Conservation (phyloP, 2,888 invertebrate species). For the Epinotia nisella region DNA sequence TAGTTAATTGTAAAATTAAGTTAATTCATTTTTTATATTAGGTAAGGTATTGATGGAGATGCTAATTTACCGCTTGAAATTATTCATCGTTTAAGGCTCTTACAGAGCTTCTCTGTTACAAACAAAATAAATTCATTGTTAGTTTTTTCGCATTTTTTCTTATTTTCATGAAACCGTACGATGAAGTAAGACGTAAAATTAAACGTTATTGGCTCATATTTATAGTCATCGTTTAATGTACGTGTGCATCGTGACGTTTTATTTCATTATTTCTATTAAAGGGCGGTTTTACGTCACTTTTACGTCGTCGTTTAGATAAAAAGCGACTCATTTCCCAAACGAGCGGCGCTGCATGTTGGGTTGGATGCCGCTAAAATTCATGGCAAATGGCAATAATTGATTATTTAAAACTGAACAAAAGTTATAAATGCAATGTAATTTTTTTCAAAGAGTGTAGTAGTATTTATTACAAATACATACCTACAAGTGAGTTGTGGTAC, state of each 20-base stretch:
- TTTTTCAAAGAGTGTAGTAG: too few species aligned
- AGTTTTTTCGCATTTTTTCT: not conserved
- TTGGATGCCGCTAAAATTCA: slow-evolving; percentile 23
- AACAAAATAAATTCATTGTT: not conserved
- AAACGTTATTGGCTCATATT: slow-evolving; percentile 6
- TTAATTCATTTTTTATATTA: not conserved
- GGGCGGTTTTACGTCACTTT: slow-evolving; percentile 73
- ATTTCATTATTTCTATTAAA: slow-evolving; percentile 74
- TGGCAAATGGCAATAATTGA: slow-evolving; percentile 11
- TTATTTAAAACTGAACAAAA: not conserved
- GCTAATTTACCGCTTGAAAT: not conserved
- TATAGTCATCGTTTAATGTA: slow-evolving; percentile 44
- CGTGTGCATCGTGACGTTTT: slow-evolving; percentile 61
- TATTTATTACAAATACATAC: too few species aligned
- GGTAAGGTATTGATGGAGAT: not conserved
- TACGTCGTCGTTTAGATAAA: slow-evolving; percentile 77
- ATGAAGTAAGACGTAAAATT: not conserved
- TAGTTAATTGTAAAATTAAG: slow-evolving; percentile 24
- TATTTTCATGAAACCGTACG: not conserved
- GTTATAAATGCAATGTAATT: too few species aligned
- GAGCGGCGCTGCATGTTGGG: slow-evolving; percentile 51
- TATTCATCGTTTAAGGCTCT: not conserved
- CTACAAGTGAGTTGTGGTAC: too few species aligned
- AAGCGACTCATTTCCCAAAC: slow-evolving; percentile 75
- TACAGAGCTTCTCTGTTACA: not conserved